Conservation (phyloP, 2,113 vertebrate genomes). For the Dasyurus viverrinus region DNA sequence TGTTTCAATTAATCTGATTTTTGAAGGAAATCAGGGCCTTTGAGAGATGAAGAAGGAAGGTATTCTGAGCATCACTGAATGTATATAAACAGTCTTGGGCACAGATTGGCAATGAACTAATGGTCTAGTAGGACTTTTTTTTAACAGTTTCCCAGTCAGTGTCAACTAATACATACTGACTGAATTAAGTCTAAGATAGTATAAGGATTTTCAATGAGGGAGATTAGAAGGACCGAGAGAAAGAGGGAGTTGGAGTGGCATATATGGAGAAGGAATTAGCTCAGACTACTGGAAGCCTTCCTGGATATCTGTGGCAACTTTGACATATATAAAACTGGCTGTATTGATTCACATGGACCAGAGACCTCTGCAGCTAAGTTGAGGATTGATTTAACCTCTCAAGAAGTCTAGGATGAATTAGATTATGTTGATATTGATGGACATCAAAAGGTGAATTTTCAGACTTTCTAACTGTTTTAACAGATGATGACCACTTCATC, state of each 20-base stretch:
- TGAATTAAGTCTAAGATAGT: not conserved
- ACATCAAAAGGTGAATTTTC: slow-evolving; percentile 77
- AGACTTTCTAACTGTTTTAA: slow-evolving; percentile 74
- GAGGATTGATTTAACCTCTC: slow-evolving; percentile 68
- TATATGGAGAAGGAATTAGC: not conserved
- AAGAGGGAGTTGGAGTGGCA: not conserved
- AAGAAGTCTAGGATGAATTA: slow-evolving; percentile 68
- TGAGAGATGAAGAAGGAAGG: not conserved
- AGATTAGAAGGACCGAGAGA: not conserved
- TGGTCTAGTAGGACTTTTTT: not conserved
- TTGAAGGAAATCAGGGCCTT: not conserved
- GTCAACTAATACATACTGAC: not conserved
- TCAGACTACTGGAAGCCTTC: slow-evolving; percentile 72
- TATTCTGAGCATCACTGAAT: not conserved
- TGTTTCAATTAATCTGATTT: not conserved
- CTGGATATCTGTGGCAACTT: slow-evolving; percentile 73
- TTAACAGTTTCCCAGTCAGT: not conserved
- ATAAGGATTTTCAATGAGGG: not conserved
- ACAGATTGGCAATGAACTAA: not conserved
- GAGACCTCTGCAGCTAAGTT: slow-evolving; percentile 65
- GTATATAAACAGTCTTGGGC: not conserved
- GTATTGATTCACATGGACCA: slow-evolving; percentile 72
- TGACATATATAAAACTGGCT: slow-evolving; percentile 68
- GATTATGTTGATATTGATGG: slow-evolving; percentile 74
- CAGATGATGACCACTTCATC: slow-evolving; percentile 73